Base-by-base conservation (phyloP, 2,888 invertebrate genomes). In the Falcaria lacertinaria region DNA sequence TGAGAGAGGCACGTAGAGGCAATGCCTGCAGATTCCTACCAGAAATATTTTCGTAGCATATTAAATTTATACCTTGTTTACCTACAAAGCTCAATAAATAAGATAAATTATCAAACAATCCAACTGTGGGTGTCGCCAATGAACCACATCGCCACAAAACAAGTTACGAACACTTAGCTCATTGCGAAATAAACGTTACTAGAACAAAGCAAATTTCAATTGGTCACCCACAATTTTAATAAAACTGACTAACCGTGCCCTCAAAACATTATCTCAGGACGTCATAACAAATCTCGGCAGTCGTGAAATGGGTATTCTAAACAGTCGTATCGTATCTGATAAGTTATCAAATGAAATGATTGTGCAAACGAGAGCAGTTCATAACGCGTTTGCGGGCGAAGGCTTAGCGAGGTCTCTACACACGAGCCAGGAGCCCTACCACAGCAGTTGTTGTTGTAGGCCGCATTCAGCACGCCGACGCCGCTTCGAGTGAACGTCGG, bases 341-440 rank as follows among this genome's bases (percentile, higher is more conserved):
- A 81, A 79, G 78, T 79, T 86, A 88, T 88, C 88, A 78, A 79
- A 81, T 75, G 71, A 69, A 62, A 74, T 59, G 75, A 78, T 80
- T 84, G 85, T 79, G 76, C 81, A 83, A 88, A 86, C 78, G 82
- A 81, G 85, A 80, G 60, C 80, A 80, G 79, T 82, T 78, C 77
- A 67, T 57, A 65, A 54, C 70, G 69, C 67, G 64, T 51, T 45
- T 62, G 57, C 48, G 57, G 57, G 57, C 63, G 57, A 64, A 61
- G 68, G 64, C 70, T 60, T 70, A 56, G 63, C 70, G 75, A 74
- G 74, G 71, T 77, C 73, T 74, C 62, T n/a, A n/a, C n/a, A 56
- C 61, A 56, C 64, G 33, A 22, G 44, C 45, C 50, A 45, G 52
- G 50, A 72, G 68, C 76, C 79, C 77, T 77, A 77, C 75, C 77